Evolutionary conservation across 2,113 vertebrate genomes (phyloP).

Genomic region (Nibea albiflora): DNA sequence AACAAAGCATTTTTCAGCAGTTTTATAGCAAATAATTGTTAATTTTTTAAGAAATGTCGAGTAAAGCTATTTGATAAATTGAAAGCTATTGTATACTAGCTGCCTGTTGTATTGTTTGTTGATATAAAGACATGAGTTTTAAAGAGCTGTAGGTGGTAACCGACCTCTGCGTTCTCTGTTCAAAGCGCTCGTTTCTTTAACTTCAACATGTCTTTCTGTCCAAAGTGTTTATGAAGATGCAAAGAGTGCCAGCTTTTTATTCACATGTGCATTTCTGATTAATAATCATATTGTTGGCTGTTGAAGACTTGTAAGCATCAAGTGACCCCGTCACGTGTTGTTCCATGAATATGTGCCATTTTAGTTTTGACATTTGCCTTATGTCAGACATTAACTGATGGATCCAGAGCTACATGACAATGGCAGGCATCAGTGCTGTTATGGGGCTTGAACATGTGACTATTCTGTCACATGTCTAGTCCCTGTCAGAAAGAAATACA

Average conservation of each 20-base stretch:
- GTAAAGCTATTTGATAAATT: neutral
- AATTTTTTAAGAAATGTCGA: neutral
- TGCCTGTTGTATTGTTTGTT: neutral
- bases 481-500: neutral
- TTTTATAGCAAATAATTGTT: neutral
- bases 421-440: neutral
- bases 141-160: neutral
- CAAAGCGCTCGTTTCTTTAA: neutral
- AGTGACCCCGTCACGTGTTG: neutral
- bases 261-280: neutral
- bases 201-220: neutral
- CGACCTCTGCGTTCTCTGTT: neutral
- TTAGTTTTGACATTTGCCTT: neutral
- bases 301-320: neutral
- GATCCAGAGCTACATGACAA: neutral
- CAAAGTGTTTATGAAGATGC: neutral
- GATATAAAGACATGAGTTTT: neutral
- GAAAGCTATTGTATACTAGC: neutral
- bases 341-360: constrained; percentile 1
- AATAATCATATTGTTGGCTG: neutral
- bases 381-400: neutral
- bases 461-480: neutral
- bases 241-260: neutral
- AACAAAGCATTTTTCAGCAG: neutral
- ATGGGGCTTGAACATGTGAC: neutral